Evolutionary conservation across 2,797 vertebrate species (phyloP).

Genomic region (Syndactyla subalaris): DNA sequence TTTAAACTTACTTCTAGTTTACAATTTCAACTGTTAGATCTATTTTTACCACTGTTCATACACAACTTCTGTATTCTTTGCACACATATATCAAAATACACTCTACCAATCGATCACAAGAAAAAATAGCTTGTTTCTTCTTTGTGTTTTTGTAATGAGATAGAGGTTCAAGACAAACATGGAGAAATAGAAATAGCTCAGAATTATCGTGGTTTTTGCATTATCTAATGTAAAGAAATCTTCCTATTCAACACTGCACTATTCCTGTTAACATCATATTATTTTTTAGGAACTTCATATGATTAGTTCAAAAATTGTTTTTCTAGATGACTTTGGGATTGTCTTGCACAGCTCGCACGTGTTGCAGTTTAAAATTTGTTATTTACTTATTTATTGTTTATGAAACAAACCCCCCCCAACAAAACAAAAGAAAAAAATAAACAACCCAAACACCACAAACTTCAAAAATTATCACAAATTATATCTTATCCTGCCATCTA

Average conservation of each 20-base stretch:
- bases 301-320: background rate
- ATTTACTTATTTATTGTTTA: background rate
- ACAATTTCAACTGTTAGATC: background rate
- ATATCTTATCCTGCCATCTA: background rate
- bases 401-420: background rate
- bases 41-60: background rate
- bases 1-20: background rate
- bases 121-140: background rate
- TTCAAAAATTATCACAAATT: background rate
- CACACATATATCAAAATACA: background rate
- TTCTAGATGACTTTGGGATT: background rate
- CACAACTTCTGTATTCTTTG: background rate
- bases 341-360: background rate
- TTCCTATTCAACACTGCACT: background rate
- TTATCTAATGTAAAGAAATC: background rate
- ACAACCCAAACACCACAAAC: background rate
- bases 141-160: background rate
- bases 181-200: background rate
- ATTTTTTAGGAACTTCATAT: background rate
- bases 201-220: background rate
- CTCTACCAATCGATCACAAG: background rate
- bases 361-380: background rate
- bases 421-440: too few species aligned
- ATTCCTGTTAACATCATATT: fast-evolving
- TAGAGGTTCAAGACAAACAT: background rate